These are phyloP conservation scores for Diadema setosum DNA, from an alignment of 35 echinoderm and acorn worm species.

Conservation along the genomic window DNA sequence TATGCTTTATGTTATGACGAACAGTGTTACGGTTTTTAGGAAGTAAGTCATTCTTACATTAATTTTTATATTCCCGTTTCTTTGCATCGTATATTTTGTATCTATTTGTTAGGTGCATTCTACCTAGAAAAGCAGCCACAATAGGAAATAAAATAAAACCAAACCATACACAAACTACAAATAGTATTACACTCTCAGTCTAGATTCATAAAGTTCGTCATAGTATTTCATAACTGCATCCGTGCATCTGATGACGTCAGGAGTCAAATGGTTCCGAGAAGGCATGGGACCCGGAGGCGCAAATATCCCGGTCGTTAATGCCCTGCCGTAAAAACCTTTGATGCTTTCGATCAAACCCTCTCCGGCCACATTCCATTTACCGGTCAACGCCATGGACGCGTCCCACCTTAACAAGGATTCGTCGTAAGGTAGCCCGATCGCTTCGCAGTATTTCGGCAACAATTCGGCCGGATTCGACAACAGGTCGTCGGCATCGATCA, in stretches of 20 bases:
- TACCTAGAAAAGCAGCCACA: no score
- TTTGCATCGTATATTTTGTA: no score
- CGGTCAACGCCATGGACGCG: not conserved
- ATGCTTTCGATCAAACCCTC: not conserved
- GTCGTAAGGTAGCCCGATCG: slow-evolving; percentile 7
- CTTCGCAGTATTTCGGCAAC: slow-evolving; percentile 17
- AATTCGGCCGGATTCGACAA: slow-evolving; percentile 18
- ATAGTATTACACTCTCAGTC: not conserved
- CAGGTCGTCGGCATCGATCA: slow-evolving; percentile 65
- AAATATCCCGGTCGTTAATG: not conserved
- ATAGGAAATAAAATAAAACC: no score
- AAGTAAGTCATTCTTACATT: no score
- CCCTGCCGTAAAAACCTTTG: not conserved
- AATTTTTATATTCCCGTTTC: no score
- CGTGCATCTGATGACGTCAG: not conserved
- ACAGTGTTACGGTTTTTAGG: no score
- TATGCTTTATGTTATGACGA: no score
- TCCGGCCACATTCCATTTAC: not conserved
- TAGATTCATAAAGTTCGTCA: not conserved
- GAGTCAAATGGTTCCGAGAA: not conserved
- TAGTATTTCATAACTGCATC: not conserved
- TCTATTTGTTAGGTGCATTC: no score
- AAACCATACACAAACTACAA: no score
- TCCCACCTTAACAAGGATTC: slow-evolving; percentile 37
- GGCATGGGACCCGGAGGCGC: not conserved